Conservation (phyloP, 2,888 invertebrate species). For the Globia sparganii region DNA sequence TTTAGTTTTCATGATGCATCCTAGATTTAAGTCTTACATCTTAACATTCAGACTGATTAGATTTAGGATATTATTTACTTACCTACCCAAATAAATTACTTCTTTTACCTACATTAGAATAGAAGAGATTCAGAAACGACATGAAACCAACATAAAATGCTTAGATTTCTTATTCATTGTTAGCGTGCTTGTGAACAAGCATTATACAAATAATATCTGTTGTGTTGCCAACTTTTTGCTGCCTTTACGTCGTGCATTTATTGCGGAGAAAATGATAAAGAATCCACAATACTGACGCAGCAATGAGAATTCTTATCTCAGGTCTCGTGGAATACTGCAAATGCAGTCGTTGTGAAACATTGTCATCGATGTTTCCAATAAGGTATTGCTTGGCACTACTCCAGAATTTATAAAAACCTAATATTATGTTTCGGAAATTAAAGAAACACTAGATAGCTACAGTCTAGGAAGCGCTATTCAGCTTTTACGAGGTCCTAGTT, state of each 20-base stretch:
- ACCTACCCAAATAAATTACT: no score
- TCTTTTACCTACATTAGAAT: no score
- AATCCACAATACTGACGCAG: constrained; percentile 31
- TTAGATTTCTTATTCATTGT: constrained; percentile 1
- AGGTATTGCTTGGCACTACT: constrained; percentile 17
- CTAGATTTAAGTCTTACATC: no score
- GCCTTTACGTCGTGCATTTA: constrained; percentile 16
- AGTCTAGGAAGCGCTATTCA: not conserved
- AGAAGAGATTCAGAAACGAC: not conserved
- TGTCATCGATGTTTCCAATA: constrained; percentile 19
- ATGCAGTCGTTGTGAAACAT: not conserved
- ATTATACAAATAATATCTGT: constrained; percentile 14
- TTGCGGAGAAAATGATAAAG: constrained; percentile 29
- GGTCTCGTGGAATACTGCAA: constrained; percentile 19
- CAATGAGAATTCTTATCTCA: constrained; percentile 33
- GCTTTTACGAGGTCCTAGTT: not conserved
- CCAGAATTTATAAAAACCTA: constrained; percentile 7
- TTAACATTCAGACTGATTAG: not conserved
- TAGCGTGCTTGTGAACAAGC: not conserved
- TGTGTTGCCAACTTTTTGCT: constrained; percentile 23
- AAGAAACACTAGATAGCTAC: not conserved
- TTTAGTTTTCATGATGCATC: not conserved
- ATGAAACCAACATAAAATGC: not conserved
- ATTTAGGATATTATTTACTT: no score
- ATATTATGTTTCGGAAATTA: not conserved